Base-by-base conservation (phyloP, 1,140 invertebrate species). In the Ceratina calcarata region DNA sequence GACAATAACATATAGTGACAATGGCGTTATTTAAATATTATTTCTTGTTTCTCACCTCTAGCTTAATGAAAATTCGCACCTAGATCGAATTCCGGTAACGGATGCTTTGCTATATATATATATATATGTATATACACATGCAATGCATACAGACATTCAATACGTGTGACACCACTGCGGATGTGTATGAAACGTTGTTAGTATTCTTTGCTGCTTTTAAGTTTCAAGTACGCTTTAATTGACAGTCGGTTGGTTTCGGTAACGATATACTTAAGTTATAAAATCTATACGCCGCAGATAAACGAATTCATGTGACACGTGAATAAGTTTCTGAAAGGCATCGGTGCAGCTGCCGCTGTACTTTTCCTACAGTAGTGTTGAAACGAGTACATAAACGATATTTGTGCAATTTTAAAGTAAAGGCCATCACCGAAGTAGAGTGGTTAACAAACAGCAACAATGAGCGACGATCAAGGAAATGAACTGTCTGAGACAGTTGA, bases 391-490 rank as follows among this genome's bases (percentile, higher is more conserved):
- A 60, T 62, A n/a, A 45, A 61, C 53, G 27, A 24, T 80, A 75
- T 68, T 7, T 62, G 57, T 37, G 10, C 20, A 55, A 78, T 49
- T 55, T 20, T 67, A 3, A 55, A 64, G 65, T 67, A 3, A 55
- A 64, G 65, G 27, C 69, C n/a, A 32, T 62, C n/a, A 64, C 32
- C 61, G 58, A 82, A 72, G n/a, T 7, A 71, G 66, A 71, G 83
- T 71, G 78, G 81, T 73, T 81, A 70, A 75, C 83, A 84, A 74
- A 53, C 61, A 71, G 58, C 61, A 75, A 91, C 76, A 73, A 93
- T 93, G 92, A 92, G 89, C 61, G 89, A 92, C 75, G 89, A 92
- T 78, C 88, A 91, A 86, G 82, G 70, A 57, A 90, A 86, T 13
- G 91, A 92, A 51, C 68, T 86, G 15, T 85, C 82, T 27, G 87